Base-by-base conservation (phyloP, 2,888 invertebrate genomes). In the Camponotus fellah region DNA sequence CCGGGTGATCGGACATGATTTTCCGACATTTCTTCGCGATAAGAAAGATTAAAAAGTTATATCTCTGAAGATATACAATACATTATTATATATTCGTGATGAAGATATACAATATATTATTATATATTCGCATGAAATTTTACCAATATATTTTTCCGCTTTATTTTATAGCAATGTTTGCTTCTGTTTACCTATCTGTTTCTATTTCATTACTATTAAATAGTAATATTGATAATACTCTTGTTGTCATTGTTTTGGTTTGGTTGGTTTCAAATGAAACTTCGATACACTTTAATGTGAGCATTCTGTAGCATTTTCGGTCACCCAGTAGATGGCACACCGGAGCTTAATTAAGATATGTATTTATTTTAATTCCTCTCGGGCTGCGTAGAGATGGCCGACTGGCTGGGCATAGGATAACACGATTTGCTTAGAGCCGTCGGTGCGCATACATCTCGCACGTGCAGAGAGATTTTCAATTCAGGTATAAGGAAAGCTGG, bases 331-430 rank as follows among this genome's bases (percentile, higher is more conserved):
- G 90, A 91, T 86, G 90, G 79, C 74, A 87, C 90, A 92, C 89
- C 91, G 82, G 91, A 86, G 92, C 94, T 94, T 94, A 94, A 94
- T 94, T 94, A 94, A 94, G 94, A 94, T 94, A 94, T 94, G 94
- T 93, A 94, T 94, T 94, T 93, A 94, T 94, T 94, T 94, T 94
- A 94, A 94, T 94, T 94, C 91, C 92, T 91, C 91, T 91, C 91
- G 91, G 91, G 92, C 82, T 89, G 66, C 56, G 89, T 87, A 86
- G 92, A 92, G 91, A 92, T 92, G 91, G 92, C 87, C 91, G 91
- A 88, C 88, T 89, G 86, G 88, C 90, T 84, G 90, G 86, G 90
- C 90, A 89, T 91, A 88, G 93, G 92, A 93, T 93, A 94, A 94
- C 93, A 91, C 92, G 94, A 94, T 94, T 94, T 94, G 92, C 94